Percentiles rank a stretch among this genome's conserved stretches.
These are phyloP conservation scores for Hymenopus coronatus DNA, from an alignment of 2,888 invertebrate species.

Conservation along the genomic window DNA sequence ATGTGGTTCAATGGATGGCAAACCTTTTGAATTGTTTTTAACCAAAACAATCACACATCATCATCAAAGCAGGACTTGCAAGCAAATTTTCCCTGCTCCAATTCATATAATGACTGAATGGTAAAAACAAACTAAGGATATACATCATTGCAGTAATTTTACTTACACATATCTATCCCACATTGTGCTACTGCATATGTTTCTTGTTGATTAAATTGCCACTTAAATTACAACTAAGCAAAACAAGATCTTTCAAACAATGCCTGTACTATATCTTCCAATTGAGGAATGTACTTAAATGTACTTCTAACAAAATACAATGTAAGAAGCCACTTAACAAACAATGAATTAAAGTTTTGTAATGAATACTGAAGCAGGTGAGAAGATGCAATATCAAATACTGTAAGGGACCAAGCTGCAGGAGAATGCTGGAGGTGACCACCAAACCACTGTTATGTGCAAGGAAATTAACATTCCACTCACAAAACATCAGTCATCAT, in stretches of 20 bases:
- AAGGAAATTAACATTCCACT: too few species aligned
- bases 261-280: not conserved
- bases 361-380: not conserved
- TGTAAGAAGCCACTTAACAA: not conserved
- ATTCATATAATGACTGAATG: constrained; percentile 27
- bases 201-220: not conserved
- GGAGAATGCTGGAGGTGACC: too few species aligned
- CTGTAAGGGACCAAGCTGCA: too few species aligned
- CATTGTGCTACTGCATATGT: not conserved
- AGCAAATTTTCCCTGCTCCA: constrained; percentile 24
- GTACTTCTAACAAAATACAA: not conserved
- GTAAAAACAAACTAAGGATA: constrained; percentile 16
- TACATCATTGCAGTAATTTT: not conserved
- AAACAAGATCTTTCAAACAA: not conserved
- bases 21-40: not conserved
- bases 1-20: not conserved
- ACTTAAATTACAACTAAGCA: not conserved
- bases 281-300: constrained; percentile 7
- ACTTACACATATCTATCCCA: not conserved
- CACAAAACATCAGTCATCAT: too few species aligned
- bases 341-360: not conserved
- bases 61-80: constrained; percentile 31
- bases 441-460: too few species aligned
- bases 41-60: constrained; percentile 12
- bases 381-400: not conserved